Percentiles rank a stretch among this genome's conserved stretches.
These are phyloP conservation scores for Hydrocynus forskahlii DNA, from an alignment of 2,797 vertebrate genomes.

Conservation along the genomic window DNA sequence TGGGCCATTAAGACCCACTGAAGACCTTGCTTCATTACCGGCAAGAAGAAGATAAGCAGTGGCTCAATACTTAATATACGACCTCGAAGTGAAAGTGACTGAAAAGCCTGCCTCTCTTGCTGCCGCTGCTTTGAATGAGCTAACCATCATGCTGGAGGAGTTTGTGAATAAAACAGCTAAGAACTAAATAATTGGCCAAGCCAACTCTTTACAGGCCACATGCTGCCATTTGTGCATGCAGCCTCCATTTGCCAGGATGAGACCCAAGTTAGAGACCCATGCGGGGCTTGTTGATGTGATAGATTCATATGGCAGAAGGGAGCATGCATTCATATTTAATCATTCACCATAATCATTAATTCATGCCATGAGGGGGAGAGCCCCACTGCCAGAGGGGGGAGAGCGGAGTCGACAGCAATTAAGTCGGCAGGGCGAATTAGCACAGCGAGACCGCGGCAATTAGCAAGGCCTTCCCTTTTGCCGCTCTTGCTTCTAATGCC, in stretches of 20 bases:
- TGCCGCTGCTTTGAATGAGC: background rate
- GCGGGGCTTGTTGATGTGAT: constrained; percentile 64
- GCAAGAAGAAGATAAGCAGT: constrained; percentile 14
- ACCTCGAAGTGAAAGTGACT: background rate
- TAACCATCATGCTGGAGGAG: background rate
- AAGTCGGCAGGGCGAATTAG: constrained; percentile 59
- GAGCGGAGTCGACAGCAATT: constrained; percentile 54
- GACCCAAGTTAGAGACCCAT: constrained; percentile 2
- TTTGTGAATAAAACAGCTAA: background rate
- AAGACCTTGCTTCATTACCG: constrained; percentile 33
- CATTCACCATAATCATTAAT: constrained; percentile 73
- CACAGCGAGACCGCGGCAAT: constrained; percentile 64
- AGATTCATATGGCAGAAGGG: constrained; percentile 66
- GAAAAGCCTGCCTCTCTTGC: background rate
- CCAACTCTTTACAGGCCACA: background rate
- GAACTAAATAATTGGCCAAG: background rate
- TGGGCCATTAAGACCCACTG: background rate
- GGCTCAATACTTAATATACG: too few relatives aligned
- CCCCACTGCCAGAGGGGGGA: constrained; percentile 55
- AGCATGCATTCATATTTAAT: constrained; percentile 79
- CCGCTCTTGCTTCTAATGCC: constrained; percentile 9
- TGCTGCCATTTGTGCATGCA: background rate
- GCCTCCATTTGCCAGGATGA: constrained; percentile 9
- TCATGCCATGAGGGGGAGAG: constrained; percentile 67
- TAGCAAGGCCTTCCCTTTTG: constrained; percentile 37